Percentiles rank a stretch among this genome's conserved stretches.
Conservation (phyloP, 2,113 vertebrate genomes). For the Scophthalmus maximus region DNA sequence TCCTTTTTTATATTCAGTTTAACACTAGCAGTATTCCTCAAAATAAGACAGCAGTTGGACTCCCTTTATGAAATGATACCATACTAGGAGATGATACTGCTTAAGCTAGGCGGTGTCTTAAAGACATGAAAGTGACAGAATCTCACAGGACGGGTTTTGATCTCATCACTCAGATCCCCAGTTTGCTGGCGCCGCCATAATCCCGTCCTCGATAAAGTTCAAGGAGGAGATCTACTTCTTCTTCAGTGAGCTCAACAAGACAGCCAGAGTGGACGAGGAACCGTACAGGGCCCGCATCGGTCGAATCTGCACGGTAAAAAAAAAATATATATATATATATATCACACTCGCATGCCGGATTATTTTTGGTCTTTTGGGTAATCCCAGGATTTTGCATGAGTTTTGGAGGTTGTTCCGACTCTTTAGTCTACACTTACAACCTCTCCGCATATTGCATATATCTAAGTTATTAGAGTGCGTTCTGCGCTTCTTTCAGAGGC, state of each 20-base stretch:
- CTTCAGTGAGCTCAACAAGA: conserved; percentile 85
- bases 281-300: conserved; percentile 84
- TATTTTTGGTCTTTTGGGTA: no score
- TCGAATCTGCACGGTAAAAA: conserved; percentile 83
- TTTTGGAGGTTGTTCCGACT: neutral
- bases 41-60: neutral
- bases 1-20: neutral
- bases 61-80: neutral
- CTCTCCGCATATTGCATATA: no score
- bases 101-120: neutral
- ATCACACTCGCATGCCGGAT: no score
- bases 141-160: neutral
- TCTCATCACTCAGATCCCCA: conserved; percentile 77
- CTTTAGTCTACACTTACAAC: no score
- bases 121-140: neutral
- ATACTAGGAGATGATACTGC: neutral
- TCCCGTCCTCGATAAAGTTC: conserved; percentile 68
- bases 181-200: conserved; percentile 83
- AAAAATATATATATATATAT: no score
- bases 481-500: neutral
- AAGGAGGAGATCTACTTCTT: conserved; percentile 87
- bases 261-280: conserved; percentile 81
- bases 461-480: no score
- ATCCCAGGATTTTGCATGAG: neutral
- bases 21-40: neutral